Evolutionary conservation across 2,113 vertebrate species (phyloP), one percentile per base, ranked within the genome.

Genomic region (Tragelaphus strepsiceros): DNA sequence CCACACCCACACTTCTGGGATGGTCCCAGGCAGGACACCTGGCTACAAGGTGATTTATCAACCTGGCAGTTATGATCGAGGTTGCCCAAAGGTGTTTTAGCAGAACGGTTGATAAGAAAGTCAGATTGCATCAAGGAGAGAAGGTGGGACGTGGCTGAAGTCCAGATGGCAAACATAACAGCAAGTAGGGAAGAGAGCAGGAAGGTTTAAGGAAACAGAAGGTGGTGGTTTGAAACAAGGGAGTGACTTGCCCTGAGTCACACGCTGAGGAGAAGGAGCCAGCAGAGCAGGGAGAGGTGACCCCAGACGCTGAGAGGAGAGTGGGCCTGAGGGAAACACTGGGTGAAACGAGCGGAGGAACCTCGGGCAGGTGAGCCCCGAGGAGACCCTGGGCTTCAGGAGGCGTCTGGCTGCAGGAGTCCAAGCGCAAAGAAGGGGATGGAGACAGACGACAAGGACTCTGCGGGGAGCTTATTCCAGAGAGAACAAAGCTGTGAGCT

Each of bases 271-370:
- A 24, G 8, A 67, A 56, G 43, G 43, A 43, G 14, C 19, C 15
- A 9, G 26, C 7, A 16, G 54, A 51, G 30, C 24, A 39, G 2
- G 13, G 14, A 51, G 26, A 53, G 4, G 16, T 10, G 53, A 28
- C 11, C 21, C 30, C 32, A 85, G 80, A 58, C 14, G 2, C 22
- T 0, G 22, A 78, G 26, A 51, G 90, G 43, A 74, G 39, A 83
- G 74, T 26, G 51, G 7, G 10, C 24, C 15, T 46, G 56, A 53
- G 62, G 39, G 24, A 80, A n/a, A 0, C 32, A 71, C 11, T 13
- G 53, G 85, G 3, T 6, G 6, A 28, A 5, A 26, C 0, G 0
- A 10, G 9, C 13, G 21, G 22, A 43, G 2, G 35, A 58, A 2
- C 39, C 77, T 2, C 15, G 2, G 24, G 64, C 1, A 2, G 8